Evolutionary conservation across 2,888 invertebrate species (phyloP), one percentile per base, ranked within the genome.

Genomic region (Oligia latruncula): DNA sequence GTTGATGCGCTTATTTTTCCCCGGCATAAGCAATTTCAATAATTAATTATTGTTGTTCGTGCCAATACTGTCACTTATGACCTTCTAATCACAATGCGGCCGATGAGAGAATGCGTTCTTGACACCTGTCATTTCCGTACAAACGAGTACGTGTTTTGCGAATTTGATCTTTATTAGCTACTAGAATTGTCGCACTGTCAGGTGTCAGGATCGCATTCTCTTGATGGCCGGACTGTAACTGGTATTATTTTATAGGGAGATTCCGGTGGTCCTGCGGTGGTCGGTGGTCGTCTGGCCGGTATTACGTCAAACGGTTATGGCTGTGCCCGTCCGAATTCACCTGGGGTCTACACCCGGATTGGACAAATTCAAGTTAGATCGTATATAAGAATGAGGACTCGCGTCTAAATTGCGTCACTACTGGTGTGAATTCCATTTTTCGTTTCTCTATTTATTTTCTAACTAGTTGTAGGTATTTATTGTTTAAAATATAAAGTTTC

Each of bases 221-320:
- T 15, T 11, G 15, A 49, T 15, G 49, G 49, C 49, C 2, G 49
- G 49, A 49, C 15, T 49, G 15, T 49, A 58, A 58, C 9, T 58
- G 11, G 17, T 52, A 17, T 29, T 71, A 46, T 65, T 71, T 84
- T 89, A n/a, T 80, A 95, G 95, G 95, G 95, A 77, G 95, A 95
- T 87, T 95, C 95, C 4, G 95, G 95, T 9, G 95, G 95, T 5
- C 95, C 95, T 67, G 94, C 93, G 1, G 93, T 93, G 4, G 71
- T 85, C 0, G 58, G 83, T 15, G 85, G 88, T 0, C 23, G 81
- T 2, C 92, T 91, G 60, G 78, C 90, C 0, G 95, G 94, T 5
- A 81, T 93, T 4, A 93, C 93, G 0, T 95, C 95, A 0, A 93
- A 90, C 60, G 95, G 95, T 0, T 84, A 82, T 5, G 95, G 95